A percentile compares a stretch with the other conserved stretches of the same genome.
Evolutionary conservation across 2,113 vertebrate genomes (phyloP).

Genomic region (Irena cyanogastra): DNA sequence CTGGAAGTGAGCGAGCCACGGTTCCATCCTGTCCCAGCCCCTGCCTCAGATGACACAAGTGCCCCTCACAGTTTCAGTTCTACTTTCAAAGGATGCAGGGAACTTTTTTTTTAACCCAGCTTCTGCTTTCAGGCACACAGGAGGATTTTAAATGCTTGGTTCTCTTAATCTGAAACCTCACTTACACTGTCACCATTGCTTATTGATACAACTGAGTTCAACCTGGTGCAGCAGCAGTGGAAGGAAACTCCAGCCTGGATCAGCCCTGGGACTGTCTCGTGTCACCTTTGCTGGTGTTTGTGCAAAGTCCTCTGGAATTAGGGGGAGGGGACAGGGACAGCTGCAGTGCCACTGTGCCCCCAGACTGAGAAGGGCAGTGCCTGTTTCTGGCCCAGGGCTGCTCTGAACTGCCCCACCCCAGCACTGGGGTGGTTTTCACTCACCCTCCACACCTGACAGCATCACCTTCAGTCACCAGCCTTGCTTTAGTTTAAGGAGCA

Average conservation of each 20-base stretch:
- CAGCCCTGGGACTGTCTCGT: neutral
- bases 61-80: neutral
- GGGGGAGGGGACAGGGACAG: neutral
- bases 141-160: neutral
- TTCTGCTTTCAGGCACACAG: conserved; percentile 28
- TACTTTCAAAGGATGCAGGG: neutral
- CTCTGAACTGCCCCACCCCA: neutral
- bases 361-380: neutral
- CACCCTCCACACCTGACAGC: neutral
- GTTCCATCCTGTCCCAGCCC: neutral
- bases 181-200: neutral
- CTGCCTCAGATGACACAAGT: neutral
- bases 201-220: neutral
- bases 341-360: neutral
- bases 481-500: conserved; percentile 1
- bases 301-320: neutral
- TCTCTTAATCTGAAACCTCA: neutral
- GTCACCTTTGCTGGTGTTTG: neutral
- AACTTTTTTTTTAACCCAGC: neutral
- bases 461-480: neutral
- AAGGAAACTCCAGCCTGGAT: neutral
- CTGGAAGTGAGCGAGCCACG: neutral
- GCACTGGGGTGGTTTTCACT: neutral
- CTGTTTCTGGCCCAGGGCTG: neutral
- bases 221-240: neutral